Percentiles rank a stretch among this genome's conserved stretches.
These are phyloP conservation scores for Siniperca knerii DNA, from an alignment of 2,113 vertebrate species.

Conservation along the genomic window DNA sequence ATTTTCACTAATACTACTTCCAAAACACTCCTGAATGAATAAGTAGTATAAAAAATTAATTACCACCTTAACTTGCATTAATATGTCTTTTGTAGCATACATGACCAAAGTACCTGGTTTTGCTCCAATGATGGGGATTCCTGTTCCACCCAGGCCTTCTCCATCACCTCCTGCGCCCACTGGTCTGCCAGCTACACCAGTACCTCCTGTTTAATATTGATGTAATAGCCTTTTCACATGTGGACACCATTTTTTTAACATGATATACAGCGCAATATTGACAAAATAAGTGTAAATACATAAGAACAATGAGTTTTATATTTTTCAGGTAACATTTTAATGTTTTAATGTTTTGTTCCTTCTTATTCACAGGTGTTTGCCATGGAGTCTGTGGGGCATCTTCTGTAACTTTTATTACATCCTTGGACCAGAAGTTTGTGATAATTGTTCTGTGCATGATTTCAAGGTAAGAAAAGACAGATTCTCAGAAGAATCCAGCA, in stretches of 20 bases:
- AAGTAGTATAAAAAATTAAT: not conserved
- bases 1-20: not conserved
- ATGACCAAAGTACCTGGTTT: slow-evolving; percentile 75
- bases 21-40: not conserved
- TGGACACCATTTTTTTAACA: slow-evolving; percentile 12
- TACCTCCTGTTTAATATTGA: slow-evolving; percentile 64
- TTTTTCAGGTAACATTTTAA: not conserved
- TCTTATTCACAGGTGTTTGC: not conserved
- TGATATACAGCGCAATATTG: not conserved
- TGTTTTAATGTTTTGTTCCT: not conserved
- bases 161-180: slow-evolving; percentile 65
- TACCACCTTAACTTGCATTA: not conserved
- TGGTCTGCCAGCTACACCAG: slow-evolving; percentile 66
- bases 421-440: slow-evolving; percentile 3
- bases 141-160: slow-evolving; percentile 73
- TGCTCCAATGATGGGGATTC: slow-evolving; percentile 80
- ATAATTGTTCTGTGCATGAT: slow-evolving; percentile 1
- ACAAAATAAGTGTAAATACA: not conserved
- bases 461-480: slow-evolving; percentile 19
- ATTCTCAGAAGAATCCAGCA: slow-evolving; percentile 6
- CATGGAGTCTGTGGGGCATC: not conserved
- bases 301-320: too few species aligned
- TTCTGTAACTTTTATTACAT: not conserved
- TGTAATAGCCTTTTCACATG: slow-evolving; percentile 16
- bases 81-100: not conserved